Base-by-base conservation (phyloP, 2,888 invertebrate genomes). In the Acleris sparsana region DNA sequence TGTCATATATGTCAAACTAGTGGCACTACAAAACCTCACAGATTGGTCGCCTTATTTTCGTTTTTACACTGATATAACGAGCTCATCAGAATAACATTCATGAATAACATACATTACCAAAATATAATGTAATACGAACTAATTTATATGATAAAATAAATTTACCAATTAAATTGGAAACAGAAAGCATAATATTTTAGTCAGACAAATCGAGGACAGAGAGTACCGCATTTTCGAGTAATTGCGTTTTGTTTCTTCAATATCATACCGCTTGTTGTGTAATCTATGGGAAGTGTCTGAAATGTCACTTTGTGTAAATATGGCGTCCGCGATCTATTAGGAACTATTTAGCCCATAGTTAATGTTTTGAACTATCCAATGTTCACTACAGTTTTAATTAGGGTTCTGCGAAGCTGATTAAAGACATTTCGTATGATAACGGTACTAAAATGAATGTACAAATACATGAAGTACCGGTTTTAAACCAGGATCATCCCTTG, bases 391-490 rank as follows among this genome's bases (percentile, higher is more conserved):
- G 25, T 18, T 51, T 22, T 33, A 61, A 33, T 22, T 22, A 20
- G 20, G 39, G 44, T 29, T 55, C 29, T 20, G 39, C 53, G 18
- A 29, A 55, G 53, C 29, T 67, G 56, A 70, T 62, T 59, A 56
- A 63, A n/a, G 57, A 44, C 33, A 29, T 55, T 62, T 51, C 53
- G 68, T 61, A 29, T 58, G 49, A 57, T 57, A 51, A n/a, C 39
- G 49, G 56, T n/a, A 53, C 46, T 68, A 70, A 62, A 13, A 68
- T 68, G 62, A 68, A 68, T 29, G 51, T 68, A 13, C 58, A 81
- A 73, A 77, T 83, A 62, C 84, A 82, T 52, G 85, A 84, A 59
- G 70, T 68, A 25, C 71, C 61, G 64, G 70, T 69, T 25, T 46
- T 71, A 39, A 68, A 59, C 49, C 63, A 71, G 69, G 67, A 66